phyloP scores from a whole-genome alignment of 2,888 invertebrate genomes.

The Acronicta leporina region DNA sequence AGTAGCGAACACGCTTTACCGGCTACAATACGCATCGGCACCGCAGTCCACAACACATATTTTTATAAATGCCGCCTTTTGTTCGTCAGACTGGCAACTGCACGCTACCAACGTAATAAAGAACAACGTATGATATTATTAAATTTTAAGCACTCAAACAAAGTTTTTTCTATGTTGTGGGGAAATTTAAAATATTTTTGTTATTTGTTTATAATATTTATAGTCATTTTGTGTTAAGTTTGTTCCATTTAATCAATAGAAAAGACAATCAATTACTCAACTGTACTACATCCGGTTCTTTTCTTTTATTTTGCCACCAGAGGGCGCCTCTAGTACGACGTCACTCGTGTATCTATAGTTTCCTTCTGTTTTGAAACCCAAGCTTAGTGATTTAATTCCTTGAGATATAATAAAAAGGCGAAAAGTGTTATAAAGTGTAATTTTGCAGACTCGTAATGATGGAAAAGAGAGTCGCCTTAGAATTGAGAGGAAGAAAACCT shows the following conservation, averaged over 20 bases:
- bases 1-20: constrained; percentile 49
- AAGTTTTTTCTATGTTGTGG: background rate
- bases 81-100: constrained; percentile 60
- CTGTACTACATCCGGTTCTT: constrained; percentile 73
- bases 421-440: constrained; percentile 76
- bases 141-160: constrained; percentile 7
- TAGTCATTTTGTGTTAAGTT: constrained; percentile 17
- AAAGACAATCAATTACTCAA: constrained; percentile 60
- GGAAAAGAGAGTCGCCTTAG: constrained; percentile 98
- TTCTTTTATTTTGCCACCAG: constrained; percentile 75
- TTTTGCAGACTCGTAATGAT: constrained; percentile 85
- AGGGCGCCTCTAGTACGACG: constrained; percentile 84
- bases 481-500: constrained; percentile 97
- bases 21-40: constrained; percentile 57
- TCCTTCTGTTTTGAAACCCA: constrained; percentile 90
- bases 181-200: constrained; percentile 12
- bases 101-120: constrained; percentile 66
- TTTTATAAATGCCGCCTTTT: constrained; percentile 71
- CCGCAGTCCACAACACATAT: too few relatives aligned
- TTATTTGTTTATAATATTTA: constrained; percentile 23
- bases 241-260: constrained; percentile 16
- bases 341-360: constrained; percentile 89
- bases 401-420: constrained; percentile 76
- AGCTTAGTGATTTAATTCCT: constrained; percentile 86
- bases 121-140: constrained; percentile 16